A percentile compares a stretch with the other conserved stretches of the same genome.
These are phyloP conservation scores for Acheta domesticus DNA, from an alignment of 2,888 invertebrate species.

Conservation along the genomic window DNA sequence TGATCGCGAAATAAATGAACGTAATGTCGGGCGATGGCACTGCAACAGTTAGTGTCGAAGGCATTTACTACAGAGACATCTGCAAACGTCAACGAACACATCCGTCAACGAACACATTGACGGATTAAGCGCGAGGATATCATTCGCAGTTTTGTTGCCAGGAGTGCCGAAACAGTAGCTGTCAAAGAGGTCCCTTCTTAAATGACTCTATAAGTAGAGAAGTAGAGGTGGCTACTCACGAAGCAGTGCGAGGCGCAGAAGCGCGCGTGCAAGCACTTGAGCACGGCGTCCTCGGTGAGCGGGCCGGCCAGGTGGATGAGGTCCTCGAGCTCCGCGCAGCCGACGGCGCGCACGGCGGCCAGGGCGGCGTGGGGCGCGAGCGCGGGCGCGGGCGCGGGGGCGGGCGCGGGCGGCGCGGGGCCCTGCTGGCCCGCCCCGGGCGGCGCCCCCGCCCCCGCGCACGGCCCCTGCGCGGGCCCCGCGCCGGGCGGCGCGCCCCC, in stretches of 20 bases:
- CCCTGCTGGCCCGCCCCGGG: not conserved
- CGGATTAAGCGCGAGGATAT: too few species aligned
- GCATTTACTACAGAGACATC: too few species aligned
- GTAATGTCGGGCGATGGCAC: too few species aligned
- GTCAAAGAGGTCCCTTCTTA: too few species aligned
- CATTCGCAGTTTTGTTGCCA: too few species aligned
- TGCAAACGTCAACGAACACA: too few species aligned
- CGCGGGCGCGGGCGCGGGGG: slow-evolving; percentile 20
- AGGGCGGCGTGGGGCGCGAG: not conserved
- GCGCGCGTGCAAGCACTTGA: slow-evolving; percentile 84
- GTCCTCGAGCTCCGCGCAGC: slow-evolving; percentile 60
- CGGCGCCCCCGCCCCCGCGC: not conserved
- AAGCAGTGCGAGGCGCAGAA: slow-evolving; percentile 83
- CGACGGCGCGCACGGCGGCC: slow-evolving; percentile 27
- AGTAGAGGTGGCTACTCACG: slow-evolving; percentile 58
- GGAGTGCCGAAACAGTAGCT: too few species aligned
- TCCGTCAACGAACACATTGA: too few species aligned
- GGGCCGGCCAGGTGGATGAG: slow-evolving; percentile 89
- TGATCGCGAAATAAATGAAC: too few species aligned
- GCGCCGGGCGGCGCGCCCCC: slow-evolving; percentile 21
- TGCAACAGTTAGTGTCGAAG: too few species aligned
- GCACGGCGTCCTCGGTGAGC: slow-evolving; percentile 89
- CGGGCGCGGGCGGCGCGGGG: not conserved
- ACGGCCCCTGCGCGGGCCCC: slow-evolving; percentile 27
- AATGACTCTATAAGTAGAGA: too few species aligned